phyloP scores from a whole-genome alignment of 1,140 invertebrate genomes.

The Polypedilum vanderplanki region DNA sequence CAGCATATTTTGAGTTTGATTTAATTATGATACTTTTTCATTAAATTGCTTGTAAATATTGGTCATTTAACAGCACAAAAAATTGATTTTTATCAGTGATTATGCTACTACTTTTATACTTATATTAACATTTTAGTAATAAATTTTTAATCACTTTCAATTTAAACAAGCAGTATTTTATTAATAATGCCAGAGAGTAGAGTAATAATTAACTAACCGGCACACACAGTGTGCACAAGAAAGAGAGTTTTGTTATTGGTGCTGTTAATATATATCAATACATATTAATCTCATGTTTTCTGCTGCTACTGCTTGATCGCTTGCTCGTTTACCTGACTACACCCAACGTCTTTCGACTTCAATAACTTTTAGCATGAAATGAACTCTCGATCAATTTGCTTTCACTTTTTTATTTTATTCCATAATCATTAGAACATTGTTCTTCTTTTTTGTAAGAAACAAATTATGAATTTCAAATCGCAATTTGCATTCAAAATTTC shows the following conservation, averaged over 20 bases:
- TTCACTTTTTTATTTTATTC: neutral
- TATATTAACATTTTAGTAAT: neutral
- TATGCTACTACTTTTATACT: neutral
- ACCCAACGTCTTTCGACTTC: neutral
- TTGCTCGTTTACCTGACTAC: neutral
- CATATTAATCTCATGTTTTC: neutral
- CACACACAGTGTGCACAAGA: neutral
- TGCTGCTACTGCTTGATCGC: neutral
- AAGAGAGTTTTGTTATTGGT: neutral
- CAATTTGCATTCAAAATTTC: neutral
- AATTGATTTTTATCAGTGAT: neutral
- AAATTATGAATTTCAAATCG: too few species aligned
- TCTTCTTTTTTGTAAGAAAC: neutral
- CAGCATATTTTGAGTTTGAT: neutral
- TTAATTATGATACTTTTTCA: slow-evolving; percentile 8
- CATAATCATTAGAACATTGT: neutral
- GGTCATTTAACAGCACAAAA: neutral
- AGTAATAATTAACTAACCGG: slow-evolving; percentile 1
- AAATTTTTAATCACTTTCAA: neutral
- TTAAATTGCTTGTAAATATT: slow-evolving; percentile 19
- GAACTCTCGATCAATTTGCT: too few species aligned
- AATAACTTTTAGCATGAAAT: too few species aligned
- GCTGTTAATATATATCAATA: neutral
- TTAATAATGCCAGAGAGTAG: neutral
- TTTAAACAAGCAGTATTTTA: neutral